Base-by-base conservation (phyloP, 1,140 invertebrate genomes). In the Schmidtea mediterranea region DNA sequence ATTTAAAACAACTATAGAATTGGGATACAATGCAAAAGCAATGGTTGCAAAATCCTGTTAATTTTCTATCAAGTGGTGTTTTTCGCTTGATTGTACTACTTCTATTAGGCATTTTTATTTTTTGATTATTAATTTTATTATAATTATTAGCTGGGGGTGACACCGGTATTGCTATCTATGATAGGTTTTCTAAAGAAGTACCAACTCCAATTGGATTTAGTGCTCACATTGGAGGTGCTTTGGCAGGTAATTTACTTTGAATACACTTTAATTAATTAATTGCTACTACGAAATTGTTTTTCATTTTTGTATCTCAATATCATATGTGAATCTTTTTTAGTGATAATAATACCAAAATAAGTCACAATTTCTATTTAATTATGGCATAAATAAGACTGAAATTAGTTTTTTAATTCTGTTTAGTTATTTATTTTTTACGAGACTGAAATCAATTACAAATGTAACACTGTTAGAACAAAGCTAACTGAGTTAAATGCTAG, bases 21-120 rank as follows among this genome's bases (percentile, higher is more conserved):
- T 66, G 63, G 63, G 55, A 59, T 49, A 61, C 63, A 43, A 66
- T 66, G 63, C 62, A 65, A 46, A 57, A 62, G 40, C 55, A 62
- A 43, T 66, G 62, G 55, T 55, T 58, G 53, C 54, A 61, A 19
- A 62, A 61, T 1, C 54, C 53, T 23, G 52, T 59, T 9, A 52
- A 60, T 18, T 58, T 64, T 43, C 23, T 66, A 9, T 52, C 60
- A 1, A 64, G 62, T 53, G 63, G 61, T 10, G 62, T 62, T 16
- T 58, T 66, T 8, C 51, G 61, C 26, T 53, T 66, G 1, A 52
- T 56, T 22, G 45, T 63, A 16, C 54, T 65, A 37, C 47, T 62
- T 39, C 18, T 61, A 1, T 52, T 65, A 26, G 15, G 43, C 22
- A 24, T 19, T 15, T 21, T 45, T 45, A 15, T 19, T 19, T 19